Percentiles rank a stretch among this genome's conserved stretches.
These are phyloP conservation scores for Cataglyphis cursor DNA, from an alignment of 2,888 invertebrate genomes.

Conservation along the genomic window DNA sequence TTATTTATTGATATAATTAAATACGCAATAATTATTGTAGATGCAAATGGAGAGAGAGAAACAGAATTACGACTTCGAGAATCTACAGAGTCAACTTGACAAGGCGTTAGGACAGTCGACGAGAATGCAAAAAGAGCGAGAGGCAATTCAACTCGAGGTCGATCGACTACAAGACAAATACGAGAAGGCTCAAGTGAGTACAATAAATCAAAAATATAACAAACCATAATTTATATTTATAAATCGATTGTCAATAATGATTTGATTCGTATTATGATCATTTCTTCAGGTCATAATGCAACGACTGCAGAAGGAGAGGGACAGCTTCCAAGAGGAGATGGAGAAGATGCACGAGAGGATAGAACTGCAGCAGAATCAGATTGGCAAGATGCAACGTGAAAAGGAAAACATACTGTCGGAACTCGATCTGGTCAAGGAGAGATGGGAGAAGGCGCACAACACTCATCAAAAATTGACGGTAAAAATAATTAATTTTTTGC, in stretches of 20 bases:
- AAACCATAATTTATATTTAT: neutral
- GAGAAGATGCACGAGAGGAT: conserved; percentile 94
- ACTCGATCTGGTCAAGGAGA: conserved; percentile 94
- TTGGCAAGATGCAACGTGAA: conserved; percentile 94
- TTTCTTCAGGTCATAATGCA: conserved; percentile 90
- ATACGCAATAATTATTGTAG: conserved; percentile 84
- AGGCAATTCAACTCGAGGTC: conserved; percentile 93
- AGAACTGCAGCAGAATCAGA: conserved; percentile 93
- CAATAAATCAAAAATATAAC: neutral
- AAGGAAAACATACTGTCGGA: conserved; percentile 95
- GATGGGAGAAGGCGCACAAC: conserved; percentile 95
- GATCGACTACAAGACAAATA: conserved; percentile 96
- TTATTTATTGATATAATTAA: neutral
- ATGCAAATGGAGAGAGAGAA: conserved; percentile 97
- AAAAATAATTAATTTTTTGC: conserved; percentile 68
- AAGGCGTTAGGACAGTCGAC: conserved; percentile 95
- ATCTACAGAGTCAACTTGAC: conserved; percentile 95
- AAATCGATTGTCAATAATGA: neutral
- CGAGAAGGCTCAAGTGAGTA: conserved; percentile 94
- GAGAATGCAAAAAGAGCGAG: conserved; percentile 96
- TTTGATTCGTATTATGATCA: neutral
- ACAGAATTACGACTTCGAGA: conserved; percentile 96
- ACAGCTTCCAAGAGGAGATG: conserved; percentile 93
- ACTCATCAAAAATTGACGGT: conserved; percentile 95
- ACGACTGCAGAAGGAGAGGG: conserved; percentile 96